Evolutionary conservation across 2,113 vertebrate genomes (phyloP).

Genomic region (Falcunculus frontatus): DNA sequence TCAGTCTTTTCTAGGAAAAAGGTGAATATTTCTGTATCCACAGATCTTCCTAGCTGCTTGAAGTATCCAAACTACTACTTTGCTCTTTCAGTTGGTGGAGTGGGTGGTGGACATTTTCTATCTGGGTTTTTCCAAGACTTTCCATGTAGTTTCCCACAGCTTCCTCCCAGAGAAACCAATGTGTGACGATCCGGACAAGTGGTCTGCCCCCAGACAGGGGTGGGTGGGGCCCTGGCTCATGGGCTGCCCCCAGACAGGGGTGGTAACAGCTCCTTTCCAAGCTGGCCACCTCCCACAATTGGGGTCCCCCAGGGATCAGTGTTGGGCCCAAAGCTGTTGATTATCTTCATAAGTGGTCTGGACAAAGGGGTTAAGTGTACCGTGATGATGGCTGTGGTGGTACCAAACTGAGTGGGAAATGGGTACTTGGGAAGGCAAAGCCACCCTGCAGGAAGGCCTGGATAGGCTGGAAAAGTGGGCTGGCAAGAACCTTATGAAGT

Average conservation of each 20-base stretch:
- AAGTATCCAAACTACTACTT: not conserved
- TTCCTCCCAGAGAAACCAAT: not conserved
- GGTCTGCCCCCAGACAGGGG: fast-evolving
- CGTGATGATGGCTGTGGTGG: fast-evolving
- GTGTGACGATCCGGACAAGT: not conserved
- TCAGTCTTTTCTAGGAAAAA: not conserved
- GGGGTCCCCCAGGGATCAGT: no score
- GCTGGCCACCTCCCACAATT: no score
- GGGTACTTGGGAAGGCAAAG: not conserved
- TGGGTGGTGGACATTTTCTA: not conserved
- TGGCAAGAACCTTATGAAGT: not conserved
- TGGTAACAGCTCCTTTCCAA: not conserved
- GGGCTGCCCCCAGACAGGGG: not conserved
- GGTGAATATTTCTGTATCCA: not conserved
- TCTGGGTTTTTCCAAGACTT: not conserved
- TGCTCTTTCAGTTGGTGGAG: not conserved
- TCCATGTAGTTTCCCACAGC: not conserved
- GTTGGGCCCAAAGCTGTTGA: not conserved
- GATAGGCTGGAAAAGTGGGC: not conserved
- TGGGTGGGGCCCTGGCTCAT: not conserved
- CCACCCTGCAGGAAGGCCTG: not conserved
- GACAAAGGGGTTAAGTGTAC: not conserved
- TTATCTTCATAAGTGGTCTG: not conserved
- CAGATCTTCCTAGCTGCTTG: not conserved
- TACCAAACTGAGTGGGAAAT: not conserved